Evolutionary conservation across 2,797 vertebrate species (phyloP).

Genomic region (Acomys russatus): DNA sequence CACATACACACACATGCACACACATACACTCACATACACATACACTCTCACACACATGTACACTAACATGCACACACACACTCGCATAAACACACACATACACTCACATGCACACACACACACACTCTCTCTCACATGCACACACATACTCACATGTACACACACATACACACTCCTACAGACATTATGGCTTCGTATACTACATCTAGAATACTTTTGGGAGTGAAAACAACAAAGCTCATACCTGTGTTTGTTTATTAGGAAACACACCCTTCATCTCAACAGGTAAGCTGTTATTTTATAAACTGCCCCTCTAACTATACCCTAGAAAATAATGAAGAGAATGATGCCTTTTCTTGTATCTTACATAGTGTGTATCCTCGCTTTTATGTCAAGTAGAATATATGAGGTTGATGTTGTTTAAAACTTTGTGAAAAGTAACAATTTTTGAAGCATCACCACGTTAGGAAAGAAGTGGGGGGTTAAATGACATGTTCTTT

Average conservation of each 20-base stretch:
- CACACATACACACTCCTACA: neutral
- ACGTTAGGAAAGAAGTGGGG: neutral
- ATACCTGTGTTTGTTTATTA: neutral
- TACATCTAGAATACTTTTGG: slow-evolving; percentile 6
- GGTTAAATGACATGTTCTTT: slow-evolving; percentile 59
- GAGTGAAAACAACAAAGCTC: slow-evolving; percentile 48
- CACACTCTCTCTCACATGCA: neutral
- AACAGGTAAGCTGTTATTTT: slow-evolving; percentile 15
- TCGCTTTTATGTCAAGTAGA: neutral
- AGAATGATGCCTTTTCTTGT: slow-evolving; percentile 5
- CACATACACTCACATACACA: neutral
- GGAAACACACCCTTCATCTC: neutral
- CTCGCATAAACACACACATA: neutral
- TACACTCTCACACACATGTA: neutral
- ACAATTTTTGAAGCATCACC: slow-evolving; percentile 38
- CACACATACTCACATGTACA: neutral
- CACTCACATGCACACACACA: neutral
- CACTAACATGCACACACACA: neutral
- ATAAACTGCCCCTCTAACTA: neutral
- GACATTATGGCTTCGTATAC: slow-evolving; percentile 52
- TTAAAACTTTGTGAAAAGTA: slow-evolving; percentile 48
- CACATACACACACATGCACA: neutral
- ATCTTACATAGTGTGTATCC: slow-evolving; percentile 6
- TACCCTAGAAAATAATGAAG: slow-evolving; percentile 28
- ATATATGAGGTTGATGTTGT: neutral